Evolutionary conservation across 2,888 invertebrate species (phyloP).

Genomic region (Selenia dentaria): DNA sequence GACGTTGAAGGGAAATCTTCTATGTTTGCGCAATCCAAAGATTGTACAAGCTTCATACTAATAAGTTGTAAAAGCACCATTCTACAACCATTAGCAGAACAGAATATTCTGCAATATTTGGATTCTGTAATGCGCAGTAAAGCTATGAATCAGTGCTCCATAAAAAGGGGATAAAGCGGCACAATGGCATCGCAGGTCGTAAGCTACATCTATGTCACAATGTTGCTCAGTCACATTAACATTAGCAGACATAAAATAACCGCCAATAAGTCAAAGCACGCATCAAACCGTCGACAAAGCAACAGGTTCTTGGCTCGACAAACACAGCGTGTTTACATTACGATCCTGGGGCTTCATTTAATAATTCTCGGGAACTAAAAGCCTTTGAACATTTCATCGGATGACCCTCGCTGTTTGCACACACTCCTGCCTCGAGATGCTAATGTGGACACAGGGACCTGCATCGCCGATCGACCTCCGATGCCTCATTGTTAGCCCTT

Average conservation of each 20-base stretch:
- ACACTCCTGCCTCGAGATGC: conserved; percentile 81
- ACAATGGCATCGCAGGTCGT: conserved; percentile 38
- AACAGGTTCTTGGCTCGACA: conserved; percentile 80
- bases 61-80: conserved; percentile 55
- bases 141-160: conserved; percentile 22
- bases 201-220: conserved; percentile 54
- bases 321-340: conserved; percentile 81
- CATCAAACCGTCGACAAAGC: conserved; percentile 80
- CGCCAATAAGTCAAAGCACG: conserved; percentile 80
- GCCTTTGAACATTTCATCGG: conserved; percentile 85
- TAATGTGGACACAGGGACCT: conserved; percentile 84
- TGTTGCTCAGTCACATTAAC: conserved; percentile 77
- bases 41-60: conserved; percentile 63
- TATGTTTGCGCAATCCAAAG: conserved; percentile 65
- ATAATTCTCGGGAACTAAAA: conserved; percentile 85
- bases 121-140: conserved; percentile 33
- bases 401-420: conserved; percentile 84
- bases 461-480: conserved; percentile 80
- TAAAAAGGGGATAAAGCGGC: conserved; percentile 35
- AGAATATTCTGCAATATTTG: conserved; percentile 33
- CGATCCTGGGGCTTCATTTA: conserved; percentile 84
- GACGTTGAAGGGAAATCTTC: conserved; percentile 75
- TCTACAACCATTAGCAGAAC: conserved; percentile 40
- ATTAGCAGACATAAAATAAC: conserved; percentile 80
- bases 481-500: conserved; percentile 78